Conservation (phyloP, 1,140 invertebrate genomes). For the Littorina saxatilis region DNA sequence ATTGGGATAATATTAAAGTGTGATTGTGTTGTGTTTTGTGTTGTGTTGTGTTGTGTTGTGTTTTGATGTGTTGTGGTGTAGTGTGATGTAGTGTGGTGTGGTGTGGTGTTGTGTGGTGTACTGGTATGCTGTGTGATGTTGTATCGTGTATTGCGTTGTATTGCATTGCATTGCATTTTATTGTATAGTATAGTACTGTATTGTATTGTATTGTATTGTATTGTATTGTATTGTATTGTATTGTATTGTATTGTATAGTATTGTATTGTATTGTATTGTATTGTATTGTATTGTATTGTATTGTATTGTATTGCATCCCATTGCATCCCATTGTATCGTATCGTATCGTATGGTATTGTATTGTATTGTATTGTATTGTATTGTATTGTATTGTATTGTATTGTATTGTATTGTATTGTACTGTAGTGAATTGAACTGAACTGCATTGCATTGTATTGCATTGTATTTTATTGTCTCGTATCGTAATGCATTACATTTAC, state of each 20-base stretch:
- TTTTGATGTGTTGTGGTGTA: slow-evolving; percentile 2
- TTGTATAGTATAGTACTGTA: neutral
- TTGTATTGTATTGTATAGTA: neutral
- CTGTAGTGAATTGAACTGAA: neutral
- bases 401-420: neutral
- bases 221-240: neutral
- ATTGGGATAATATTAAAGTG: neutral
- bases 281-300: neutral
- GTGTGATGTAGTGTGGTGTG: neutral
- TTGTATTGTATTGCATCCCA: neutral
- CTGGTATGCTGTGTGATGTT: neutral
- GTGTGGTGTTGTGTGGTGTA: neutral
- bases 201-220: neutral
- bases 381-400: neutral
- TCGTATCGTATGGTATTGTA: no score
- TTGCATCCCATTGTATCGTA: no score
- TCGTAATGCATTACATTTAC: no score
- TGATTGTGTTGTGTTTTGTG: no score
- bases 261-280: neutral
- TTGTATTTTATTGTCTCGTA: no score
- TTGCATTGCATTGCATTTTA: no score
- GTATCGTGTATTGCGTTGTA: no score
- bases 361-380: neutral
- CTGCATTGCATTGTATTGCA: no score
- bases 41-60: no score